phyloP scores from a whole-genome alignment of 2,888 invertebrate species.

The Scaptomyza parva region DNA sequence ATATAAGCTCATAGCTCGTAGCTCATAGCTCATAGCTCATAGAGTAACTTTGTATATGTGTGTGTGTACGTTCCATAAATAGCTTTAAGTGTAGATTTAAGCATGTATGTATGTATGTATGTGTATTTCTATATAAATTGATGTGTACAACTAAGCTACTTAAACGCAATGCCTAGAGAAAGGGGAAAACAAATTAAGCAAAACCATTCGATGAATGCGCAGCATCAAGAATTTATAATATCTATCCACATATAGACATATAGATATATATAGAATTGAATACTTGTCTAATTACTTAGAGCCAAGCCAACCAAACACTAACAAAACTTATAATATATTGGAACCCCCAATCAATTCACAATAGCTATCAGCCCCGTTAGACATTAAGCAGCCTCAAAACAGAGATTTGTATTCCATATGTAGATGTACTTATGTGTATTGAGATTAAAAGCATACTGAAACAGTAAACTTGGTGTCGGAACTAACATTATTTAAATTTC shows the following conservation, averaged over 20 bases:
- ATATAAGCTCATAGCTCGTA: constrained; percentile 47
- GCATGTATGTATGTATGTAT: constrained; percentile 16
- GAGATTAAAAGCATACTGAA: constrained; percentile 51
- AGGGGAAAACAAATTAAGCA: constrained; percentile 16
- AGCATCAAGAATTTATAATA: constrained; percentile 42
- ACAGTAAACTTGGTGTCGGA: constrained; percentile 31
- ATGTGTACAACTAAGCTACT: constrained; percentile 29
- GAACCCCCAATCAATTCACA: constrained; percentile 5
- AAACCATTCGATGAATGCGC: constrained; percentile 22
- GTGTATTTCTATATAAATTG: constrained; percentile 29
- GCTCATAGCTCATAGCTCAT: constrained; percentile 46
- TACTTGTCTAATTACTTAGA: constrained; percentile 34
- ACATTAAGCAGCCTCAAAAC: constrained; percentile 17
- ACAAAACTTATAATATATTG: constrained; percentile 2
- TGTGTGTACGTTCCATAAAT: constrained; percentile 35
- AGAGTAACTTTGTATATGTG: constrained; percentile 42
- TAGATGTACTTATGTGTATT: constrained; percentile 34
- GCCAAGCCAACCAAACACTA: constrained; percentile 3
- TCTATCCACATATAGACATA: background rate
- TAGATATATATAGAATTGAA: background rate
- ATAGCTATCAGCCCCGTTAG: constrained; percentile 16
- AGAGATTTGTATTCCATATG: constrained; percentile 44
- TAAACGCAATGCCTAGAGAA: constrained; percentile 28
- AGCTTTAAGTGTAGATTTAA: constrained; percentile 45
- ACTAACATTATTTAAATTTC: constrained; percentile 41